Percentiles rank a stretch among this genome's conserved stretches.
These are phyloP conservation scores for Heteropelma amictum DNA, from an alignment of 2,888 invertebrate genomes.

Conservation along the genomic window DNA sequence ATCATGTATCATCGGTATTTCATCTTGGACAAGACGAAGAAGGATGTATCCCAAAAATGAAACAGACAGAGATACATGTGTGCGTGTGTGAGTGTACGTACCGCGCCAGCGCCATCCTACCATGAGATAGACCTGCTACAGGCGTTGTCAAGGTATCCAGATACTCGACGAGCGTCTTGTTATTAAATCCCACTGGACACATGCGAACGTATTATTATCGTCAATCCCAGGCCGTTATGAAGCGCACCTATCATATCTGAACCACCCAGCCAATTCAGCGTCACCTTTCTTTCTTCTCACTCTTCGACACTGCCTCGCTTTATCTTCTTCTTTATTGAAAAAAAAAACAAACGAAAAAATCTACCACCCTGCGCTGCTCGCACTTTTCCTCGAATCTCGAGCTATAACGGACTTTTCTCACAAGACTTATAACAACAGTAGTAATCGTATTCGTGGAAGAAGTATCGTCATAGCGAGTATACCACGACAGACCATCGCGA, in stretches of 20 bases:
- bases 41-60: too few relatives aligned
- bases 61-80: background rate
- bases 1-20: too few relatives aligned
- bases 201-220: slow-evolving; percentile 73
- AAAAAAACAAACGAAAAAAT: background rate
- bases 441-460: slow-evolving; percentile 2
- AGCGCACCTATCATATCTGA: slow-evolving; percentile 71
- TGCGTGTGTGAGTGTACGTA: slow-evolving; percentile 74
- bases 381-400: slow-evolving; percentile 30
- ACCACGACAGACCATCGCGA: too few relatives aligned
- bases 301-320: slow-evolving; percentile 45
- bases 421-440: background rate
- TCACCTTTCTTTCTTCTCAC: slow-evolving; percentile 41
- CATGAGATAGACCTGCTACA: slow-evolving; percentile 82
- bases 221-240: slow-evolving; percentile 62
- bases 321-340: background rate
- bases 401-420: slow-evolving; percentile 5
- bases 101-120: slow-evolving; percentile 85
- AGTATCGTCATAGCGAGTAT: too few relatives aligned
- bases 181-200: slow-evolving; percentile 77
- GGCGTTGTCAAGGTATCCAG: slow-evolving; percentile 81
- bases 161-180: slow-evolving; percentile 74
- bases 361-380: background rate
- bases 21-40: too few relatives aligned
- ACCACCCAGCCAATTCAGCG: slow-evolving; percentile 30